Conservation (phyloP, 2,797 vertebrate species). For the Sitta carolinensis region DNA sequence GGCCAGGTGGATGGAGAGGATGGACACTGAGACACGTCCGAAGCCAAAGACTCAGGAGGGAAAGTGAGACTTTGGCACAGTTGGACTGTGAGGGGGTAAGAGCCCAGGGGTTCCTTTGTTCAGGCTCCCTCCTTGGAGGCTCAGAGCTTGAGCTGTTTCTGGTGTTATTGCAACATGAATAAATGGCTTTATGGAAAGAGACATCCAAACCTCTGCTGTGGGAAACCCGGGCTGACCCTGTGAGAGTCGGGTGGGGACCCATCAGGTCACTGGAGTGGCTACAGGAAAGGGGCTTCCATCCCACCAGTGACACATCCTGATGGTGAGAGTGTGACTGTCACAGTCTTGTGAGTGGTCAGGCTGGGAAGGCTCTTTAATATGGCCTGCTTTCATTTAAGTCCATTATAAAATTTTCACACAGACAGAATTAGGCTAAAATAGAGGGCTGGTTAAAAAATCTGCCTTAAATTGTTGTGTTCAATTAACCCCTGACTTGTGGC, state of each 20-base stretch:
- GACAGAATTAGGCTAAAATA: neutral
- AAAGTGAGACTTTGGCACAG: neutral
- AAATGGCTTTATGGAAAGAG: neutral
- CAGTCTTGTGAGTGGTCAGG: neutral
- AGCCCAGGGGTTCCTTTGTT: neutral
- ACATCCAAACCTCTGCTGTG: neutral
- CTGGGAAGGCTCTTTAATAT: neutral
- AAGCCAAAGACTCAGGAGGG: fast-evolving
- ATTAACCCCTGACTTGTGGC: neutral
- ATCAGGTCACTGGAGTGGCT: neutral
- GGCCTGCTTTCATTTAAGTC: neutral
- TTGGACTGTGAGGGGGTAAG: neutral
- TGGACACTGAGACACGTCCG: fast-evolving
- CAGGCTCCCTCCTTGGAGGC: neutral
- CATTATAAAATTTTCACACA: neutral
- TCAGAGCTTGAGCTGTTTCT: neutral
- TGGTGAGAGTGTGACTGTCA: neutral
- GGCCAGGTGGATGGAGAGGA: neutral
- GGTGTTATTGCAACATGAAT: fast-evolving
- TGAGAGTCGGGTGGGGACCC: neutral
- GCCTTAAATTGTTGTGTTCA: neutral
- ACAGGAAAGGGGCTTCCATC: fast-evolving
- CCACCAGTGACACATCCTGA: neutral
- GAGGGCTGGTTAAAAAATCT: neutral
- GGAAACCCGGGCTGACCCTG: neutral